phyloP scores from a whole-genome alignment of 2,797 vertebrate species.

The Xiphophorus birchmanni region DNA sequence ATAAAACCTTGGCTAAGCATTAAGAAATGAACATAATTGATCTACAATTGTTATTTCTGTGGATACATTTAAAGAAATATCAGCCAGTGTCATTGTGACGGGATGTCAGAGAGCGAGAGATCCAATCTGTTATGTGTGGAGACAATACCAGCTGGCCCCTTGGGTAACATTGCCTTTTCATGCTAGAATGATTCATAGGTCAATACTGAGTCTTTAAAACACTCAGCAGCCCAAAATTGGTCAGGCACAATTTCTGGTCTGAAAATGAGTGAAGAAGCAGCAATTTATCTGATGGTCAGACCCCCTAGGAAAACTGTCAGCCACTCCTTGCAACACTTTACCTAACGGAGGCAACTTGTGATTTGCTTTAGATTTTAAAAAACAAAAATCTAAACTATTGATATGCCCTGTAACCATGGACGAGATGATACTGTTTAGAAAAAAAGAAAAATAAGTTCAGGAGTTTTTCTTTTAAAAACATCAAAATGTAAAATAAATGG shows the following conservation, averaged over 20 bases:
- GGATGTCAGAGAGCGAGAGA: neutral
- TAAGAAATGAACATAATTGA: neutral
- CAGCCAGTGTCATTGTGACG: neutral
- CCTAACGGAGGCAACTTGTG: neutral
- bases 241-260: neutral
- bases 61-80: neutral
- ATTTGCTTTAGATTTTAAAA: neutral
- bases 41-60: neutral
- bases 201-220: neutral
- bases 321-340: neutral
- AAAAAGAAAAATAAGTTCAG: too few relatives aligned
- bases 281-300: neutral
- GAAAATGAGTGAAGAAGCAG: neutral
- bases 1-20: neutral
- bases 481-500: neutral
- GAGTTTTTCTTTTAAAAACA: neutral
- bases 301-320: neutral
- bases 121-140: neutral
- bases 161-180: neutral
- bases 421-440: neutral
- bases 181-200: neutral
- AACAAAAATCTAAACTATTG: neutral
- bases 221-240: neutral
- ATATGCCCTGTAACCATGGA: neutral
- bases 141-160: neutral